These are phyloP conservation scores for Arrhopalites spinosus DNA, from an alignment of 2,888 invertebrate genomes.

Conservation along the genomic window DNA sequence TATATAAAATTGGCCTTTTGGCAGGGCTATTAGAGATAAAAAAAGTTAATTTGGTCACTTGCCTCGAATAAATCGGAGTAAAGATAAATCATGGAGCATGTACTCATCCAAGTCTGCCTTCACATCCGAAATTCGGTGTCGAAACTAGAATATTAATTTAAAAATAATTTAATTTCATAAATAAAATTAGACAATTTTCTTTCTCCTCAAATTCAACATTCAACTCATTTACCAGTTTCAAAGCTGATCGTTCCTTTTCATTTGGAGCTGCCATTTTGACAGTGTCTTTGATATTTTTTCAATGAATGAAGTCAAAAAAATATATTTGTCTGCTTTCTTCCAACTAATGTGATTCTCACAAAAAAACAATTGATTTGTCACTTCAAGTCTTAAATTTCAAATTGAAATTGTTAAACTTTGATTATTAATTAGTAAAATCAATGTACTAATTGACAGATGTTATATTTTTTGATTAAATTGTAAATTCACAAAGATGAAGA, in stretches of 20 bases:
- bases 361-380: neutral
- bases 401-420: neutral
- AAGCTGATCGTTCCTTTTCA: neutral
- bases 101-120: constrained; percentile 13
- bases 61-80: constrained; percentile 18
- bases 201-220: neutral
- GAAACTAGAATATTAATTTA: constrained; percentile 4
- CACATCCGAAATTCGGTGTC: constrained; percentile 1
- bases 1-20: no score
- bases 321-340: neutral
- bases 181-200: neutral
- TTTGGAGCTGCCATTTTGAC: constrained; percentile 11
- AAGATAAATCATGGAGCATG: neutral
- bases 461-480: neutral
- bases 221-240: constrained; percentile 3
- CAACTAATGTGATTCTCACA: neutral
- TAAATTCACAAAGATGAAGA: constrained; percentile 4
- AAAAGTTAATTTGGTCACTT: no score
- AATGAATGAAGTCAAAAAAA: neutral
- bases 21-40: no score
- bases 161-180: neutral
- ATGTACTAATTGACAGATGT: neutral
- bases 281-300: neutral
- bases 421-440: neutral
- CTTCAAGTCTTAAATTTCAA: neutral